These are phyloP conservation scores for Neoscelio sp. DNA, from an alignment of 2,888 invertebrate genomes.

Conservation along the genomic window DNA sequence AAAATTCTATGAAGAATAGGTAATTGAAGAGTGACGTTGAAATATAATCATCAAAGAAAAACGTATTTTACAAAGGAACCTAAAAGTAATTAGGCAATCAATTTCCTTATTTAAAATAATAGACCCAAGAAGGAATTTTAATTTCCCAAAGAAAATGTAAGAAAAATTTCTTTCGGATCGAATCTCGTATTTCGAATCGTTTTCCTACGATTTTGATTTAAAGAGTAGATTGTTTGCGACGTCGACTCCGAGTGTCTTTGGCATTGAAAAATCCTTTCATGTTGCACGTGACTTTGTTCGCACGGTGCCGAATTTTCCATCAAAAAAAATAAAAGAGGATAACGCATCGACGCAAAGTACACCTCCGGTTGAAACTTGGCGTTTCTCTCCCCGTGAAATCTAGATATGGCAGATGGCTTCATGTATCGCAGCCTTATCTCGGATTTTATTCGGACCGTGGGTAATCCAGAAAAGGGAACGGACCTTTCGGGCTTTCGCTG, in stretches of 20 bases:
- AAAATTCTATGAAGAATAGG: slow-evolving; percentile 5
- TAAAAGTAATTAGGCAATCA: too few species aligned
- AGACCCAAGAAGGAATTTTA: too few species aligned
- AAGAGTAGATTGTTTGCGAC: slow-evolving; percentile 51
- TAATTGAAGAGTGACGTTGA: slow-evolving; percentile 1
- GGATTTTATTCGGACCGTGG: slow-evolving; percentile 74
- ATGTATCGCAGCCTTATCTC: slow-evolving; percentile 65
- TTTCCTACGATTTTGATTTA: slow-evolving; percentile 32
- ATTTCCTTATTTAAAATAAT: too few species aligned
- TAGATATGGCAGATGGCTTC: slow-evolving; percentile 49
- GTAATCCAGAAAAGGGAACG: slow-evolving; percentile 66
- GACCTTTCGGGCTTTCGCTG: slow-evolving; percentile 70
- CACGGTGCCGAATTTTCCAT: slow-evolving; percentile 67
- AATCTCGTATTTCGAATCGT: slow-evolving; percentile 9
- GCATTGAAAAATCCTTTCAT: slow-evolving; percentile 73
- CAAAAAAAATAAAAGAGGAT: slow-evolving; percentile 51
- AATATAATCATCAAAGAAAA: slow-evolving; percentile 16
- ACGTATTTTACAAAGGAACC: too few species aligned
- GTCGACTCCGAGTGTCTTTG: slow-evolving; percentile 50
- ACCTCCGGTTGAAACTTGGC: slow-evolving; percentile 9
- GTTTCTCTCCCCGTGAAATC: slow-evolving; percentile 44
- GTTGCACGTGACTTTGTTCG: slow-evolving; percentile 74
- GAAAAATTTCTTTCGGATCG: too few species aligned
- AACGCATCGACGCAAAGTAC: slow-evolving; percentile 49
- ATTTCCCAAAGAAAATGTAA: too few species aligned